Evolutionary conservation across 1,140 invertebrate species (phyloP), one percentile per base, ranked within the genome.

Genomic region (Drosophila kikkawai): DNA sequence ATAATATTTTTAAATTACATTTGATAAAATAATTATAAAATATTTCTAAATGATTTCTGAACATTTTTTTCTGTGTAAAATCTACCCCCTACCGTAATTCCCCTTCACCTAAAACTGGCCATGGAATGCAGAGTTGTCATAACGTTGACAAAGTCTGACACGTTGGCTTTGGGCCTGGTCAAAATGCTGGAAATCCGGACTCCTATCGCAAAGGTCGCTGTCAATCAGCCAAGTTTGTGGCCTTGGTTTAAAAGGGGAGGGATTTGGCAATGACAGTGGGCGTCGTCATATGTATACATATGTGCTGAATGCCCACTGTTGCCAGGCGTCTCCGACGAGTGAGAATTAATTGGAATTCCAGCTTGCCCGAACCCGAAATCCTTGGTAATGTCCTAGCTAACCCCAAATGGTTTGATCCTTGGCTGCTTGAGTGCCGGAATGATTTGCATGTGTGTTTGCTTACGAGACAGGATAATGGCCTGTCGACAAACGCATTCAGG

Each of bases 121-220:
- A 34, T 29, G 44, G 64, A 81, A 71, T 81, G 78, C 61, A 71
- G 78, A 79, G 78, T 69, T 85, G 87, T 88, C 84, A 87, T 80
- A 88, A 83, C 66, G 68, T 77, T 87, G 84, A 86, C 83, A 76
- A 73, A 76, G 69, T 85, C 85, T 75, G 83, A 88, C 80, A 75
- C 57, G 26, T 45, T 39, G 73, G 69, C 85, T 84, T 87, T 87
- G 78, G 68, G 71, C 76, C 76, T 51, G 74, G 73, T 71, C 69
- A 50, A 71, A 71, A 71, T 42, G 67, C 17, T 42, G 53, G 51
- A 44, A 71, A 63, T 80, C 51, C 34, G 7, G 7, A 37, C 51
- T 37, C 61, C 61, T 82, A 86, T 86, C 79, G 47, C 65, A 70
- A 42, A 39, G 75, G 47, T 68, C 59, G 70, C 66, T 70, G 86